These are phyloP conservation scores for Aldrovandia affinis DNA, from an alignment of 2,797 vertebrate genomes.

Conservation along the genomic window DNA sequence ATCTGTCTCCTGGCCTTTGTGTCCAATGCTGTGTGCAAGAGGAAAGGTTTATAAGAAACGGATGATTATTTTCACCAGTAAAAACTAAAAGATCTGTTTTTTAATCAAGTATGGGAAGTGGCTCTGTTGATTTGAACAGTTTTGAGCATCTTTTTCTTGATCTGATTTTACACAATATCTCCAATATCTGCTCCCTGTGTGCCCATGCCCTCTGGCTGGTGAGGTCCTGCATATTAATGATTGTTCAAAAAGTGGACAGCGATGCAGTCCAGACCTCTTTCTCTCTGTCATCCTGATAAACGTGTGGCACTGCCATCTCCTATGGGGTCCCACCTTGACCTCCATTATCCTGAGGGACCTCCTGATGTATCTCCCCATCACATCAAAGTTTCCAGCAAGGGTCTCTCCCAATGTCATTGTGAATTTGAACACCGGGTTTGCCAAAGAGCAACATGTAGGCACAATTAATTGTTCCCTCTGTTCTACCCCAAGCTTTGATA, in stretches of 20 bases:
- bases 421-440: background rate
- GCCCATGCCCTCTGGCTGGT: background rate
- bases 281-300: background rate
- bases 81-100: conserved; percentile 20
- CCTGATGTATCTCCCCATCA: background rate
- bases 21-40: background rate
- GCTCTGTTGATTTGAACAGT: background rate
- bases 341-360: background rate
- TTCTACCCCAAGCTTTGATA: background rate
- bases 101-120: conserved; percentile 21
- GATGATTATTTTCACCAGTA: background rate
- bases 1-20: background rate
- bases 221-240: background rate
- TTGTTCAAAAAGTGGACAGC: background rate
- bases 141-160: background rate
- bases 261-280: background rate
- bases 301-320: background rate
- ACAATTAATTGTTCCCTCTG: background rate
- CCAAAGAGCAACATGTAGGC: background rate
- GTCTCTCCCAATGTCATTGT: background rate
- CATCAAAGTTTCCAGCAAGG: background rate
- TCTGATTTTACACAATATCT: background rate
- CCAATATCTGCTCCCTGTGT: background rate
- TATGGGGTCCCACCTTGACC: background rate
- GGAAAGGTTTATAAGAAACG: background rate